phyloP scores from a whole-genome alignment of 35 echinoderm and acorn worm species.

The Eucidaris tribuloides region DNA sequence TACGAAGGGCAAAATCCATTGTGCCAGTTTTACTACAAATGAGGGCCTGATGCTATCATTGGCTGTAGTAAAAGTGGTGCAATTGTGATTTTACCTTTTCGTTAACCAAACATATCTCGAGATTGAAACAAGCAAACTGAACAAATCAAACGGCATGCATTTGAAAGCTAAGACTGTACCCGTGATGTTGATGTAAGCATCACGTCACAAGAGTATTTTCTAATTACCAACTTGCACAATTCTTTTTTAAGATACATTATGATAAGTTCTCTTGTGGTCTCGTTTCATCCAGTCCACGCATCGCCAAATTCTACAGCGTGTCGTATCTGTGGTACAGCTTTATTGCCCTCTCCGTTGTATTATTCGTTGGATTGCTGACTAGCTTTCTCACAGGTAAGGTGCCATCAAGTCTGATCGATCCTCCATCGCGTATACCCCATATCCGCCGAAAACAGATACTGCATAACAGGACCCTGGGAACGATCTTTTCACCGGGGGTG shows the following conservation, averaged over 20 bases:
- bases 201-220: too few species aligned
- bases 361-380: slow-evolving; percentile 52
- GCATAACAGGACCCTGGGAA: too few species aligned
- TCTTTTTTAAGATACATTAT: not conserved
- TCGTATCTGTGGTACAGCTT: slow-evolving; percentile 75
- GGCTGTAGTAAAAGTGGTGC: too few species aligned
- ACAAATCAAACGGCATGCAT: not conserved
- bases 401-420: not conserved
- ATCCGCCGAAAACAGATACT: not conserved
- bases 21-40: too few species aligned
- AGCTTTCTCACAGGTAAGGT: slow-evolving; percentile 82
- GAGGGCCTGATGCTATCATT: too few species aligned
- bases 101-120: too few species aligned
- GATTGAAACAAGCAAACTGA: too few species aligned
- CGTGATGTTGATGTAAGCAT: too few species aligned
- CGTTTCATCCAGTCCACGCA: slow-evolving; percentile 18
- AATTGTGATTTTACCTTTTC: too few species aligned
- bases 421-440: not conserved
- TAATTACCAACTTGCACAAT: not conserved
- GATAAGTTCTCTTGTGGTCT: not conserved
- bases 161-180: too few species aligned
- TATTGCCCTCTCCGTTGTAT: slow-evolving; percentile 28
- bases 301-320: slow-evolving; percentile 45
- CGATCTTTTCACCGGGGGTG: too few species aligned
- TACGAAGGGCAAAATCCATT: not conserved